These are phyloP conservation scores for Oncorhynchus clarkii DNA, from an alignment of 2,113 vertebrate species.

Conservation along the genomic window DNA sequence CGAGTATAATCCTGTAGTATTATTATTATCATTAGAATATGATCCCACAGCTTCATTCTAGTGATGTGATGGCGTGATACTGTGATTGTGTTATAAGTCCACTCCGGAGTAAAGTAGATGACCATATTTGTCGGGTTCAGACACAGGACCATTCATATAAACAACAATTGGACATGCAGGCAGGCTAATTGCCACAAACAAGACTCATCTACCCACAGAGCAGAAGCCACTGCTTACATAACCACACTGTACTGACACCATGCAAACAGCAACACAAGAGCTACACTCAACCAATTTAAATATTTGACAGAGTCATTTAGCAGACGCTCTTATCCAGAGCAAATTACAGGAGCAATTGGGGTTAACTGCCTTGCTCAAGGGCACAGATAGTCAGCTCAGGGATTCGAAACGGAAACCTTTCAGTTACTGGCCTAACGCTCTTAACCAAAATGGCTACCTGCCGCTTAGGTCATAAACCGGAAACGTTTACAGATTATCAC, in stretches of 20 bases:
- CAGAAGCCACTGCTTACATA: slow-evolving; percentile 60
- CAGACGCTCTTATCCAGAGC: too few relatives aligned
- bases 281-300: slow-evolving; percentile 17
- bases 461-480: too few relatives aligned
- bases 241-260: slow-evolving; percentile 46
- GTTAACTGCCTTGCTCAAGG: too few relatives aligned
- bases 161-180: slow-evolving; percentile 45
- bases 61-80: slow-evolving; percentile 31
- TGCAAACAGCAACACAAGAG: slow-evolving; percentile 47
- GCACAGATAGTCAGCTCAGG: too few relatives aligned
- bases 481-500: slow-evolving; percentile 5
- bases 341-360: too few relatives aligned
- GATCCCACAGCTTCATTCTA: slow-evolving; percentile 38
- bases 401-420: too few relatives aligned
- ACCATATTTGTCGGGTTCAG: slow-evolving; percentile 34
- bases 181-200: slow-evolving; percentile 35
- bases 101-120: slow-evolving; percentile 22
- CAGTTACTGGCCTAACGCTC: too few relatives aligned
- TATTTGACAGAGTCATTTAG: too few relatives aligned
- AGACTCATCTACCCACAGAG: slow-evolving; percentile 63
- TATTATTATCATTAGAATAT: slow-evolving; percentile 35
- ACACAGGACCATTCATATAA: slow-evolving; percentile 41
- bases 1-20: slow-evolving; percentile 37
- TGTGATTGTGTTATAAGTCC: slow-evolving; percentile 17
- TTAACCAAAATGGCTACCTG: too few relatives aligned